phyloP scores from a whole-genome alignment of 1,140 invertebrate genomes.

The Diuraphis noxia region DNA sequence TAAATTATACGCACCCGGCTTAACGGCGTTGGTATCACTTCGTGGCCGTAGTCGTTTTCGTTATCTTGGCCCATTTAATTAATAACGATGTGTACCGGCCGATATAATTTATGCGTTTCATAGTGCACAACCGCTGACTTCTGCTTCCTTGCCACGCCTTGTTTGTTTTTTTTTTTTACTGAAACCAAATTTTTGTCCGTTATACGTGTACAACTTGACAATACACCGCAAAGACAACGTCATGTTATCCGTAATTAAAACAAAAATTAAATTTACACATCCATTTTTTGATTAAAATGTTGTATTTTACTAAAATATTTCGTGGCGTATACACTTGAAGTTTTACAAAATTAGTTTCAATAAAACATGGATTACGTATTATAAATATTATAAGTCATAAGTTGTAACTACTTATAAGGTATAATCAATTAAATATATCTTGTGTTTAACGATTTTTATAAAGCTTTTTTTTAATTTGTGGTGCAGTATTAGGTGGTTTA shows the following conservation, averaged over 20 bases:
- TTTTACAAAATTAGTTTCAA: no score
- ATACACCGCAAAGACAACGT: neutral
- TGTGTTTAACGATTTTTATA: neutral
- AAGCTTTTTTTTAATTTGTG: neutral
- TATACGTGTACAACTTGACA: neutral
- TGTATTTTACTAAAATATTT: neutral
- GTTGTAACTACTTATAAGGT: neutral
- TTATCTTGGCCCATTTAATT: neutral
- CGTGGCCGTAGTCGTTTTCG: neutral
- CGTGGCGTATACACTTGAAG: no score
- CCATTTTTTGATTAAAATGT: neutral
- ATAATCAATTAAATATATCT: neutral
- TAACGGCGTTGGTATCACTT: neutral
- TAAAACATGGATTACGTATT: neutral
- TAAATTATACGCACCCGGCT: neutral
- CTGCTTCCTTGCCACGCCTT: neutral
- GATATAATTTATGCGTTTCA: conserved; percentile 10
- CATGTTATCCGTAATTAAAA: neutral
- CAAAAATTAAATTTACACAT: neutral
- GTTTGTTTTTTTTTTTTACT: neutral
- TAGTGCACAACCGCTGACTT: neutral
- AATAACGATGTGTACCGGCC: neutral
- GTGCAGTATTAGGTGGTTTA: neutral
- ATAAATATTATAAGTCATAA: neutral
- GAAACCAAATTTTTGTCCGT: neutral